These are phyloP conservation scores for Perognathus longimembris DNA, from an alignment of 2,113 vertebrate species.

Conservation along the genomic window DNA sequence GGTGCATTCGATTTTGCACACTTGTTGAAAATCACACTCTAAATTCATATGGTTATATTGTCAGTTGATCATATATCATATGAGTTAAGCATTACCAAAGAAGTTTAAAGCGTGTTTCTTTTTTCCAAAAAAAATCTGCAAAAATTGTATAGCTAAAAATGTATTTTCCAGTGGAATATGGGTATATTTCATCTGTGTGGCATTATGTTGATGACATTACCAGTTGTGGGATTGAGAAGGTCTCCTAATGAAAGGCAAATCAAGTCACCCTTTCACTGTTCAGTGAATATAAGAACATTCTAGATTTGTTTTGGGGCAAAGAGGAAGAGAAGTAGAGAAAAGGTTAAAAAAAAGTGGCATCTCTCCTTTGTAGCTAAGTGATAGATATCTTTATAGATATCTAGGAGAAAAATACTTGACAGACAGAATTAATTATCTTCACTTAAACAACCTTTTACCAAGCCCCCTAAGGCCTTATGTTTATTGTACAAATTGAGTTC, in stretches of 20 bases:
- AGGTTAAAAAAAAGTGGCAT: background rate
- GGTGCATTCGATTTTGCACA: background rate
- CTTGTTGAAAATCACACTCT: background rate
- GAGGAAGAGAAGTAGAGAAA: background rate
- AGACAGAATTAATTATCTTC: conserved; percentile 42
- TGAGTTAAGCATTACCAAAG: background rate
- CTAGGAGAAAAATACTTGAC: background rate
- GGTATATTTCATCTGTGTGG: background rate
- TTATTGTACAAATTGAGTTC: conserved; percentile 16
- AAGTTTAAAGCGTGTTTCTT: background rate
- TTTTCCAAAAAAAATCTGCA: background rate
- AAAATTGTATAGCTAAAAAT: background rate
- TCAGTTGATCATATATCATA: background rate
- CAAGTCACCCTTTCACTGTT: background rate
- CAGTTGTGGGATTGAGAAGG: background rate
- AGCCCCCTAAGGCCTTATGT: background rate
- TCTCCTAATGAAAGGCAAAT: background rate
- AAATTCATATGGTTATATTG: background rate
- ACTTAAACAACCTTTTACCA: conserved; percentile 5
- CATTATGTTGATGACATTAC: background rate
- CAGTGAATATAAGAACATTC: rapidly evolving
- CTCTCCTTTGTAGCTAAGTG: background rate
- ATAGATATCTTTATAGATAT: background rate
- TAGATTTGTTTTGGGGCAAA: background rate
- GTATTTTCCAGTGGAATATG: background rate